Evolutionary conservation across 2,888 invertebrate genomes (phyloP).

Genomic region (Cosmia trapezina): DNA sequence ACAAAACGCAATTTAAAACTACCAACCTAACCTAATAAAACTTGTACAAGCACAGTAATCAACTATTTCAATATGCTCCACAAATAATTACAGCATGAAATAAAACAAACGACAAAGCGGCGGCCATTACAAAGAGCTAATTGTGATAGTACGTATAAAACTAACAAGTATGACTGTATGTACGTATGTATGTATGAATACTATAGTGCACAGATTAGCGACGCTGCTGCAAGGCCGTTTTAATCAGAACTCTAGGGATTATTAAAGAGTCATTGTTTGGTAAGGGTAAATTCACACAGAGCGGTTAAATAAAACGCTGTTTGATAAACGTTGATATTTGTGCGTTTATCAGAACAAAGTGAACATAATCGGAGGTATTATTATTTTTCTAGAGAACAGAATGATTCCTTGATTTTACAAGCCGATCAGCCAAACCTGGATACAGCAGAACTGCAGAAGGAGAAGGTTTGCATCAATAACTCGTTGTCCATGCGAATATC

Average conservation of each 20-base stretch:
- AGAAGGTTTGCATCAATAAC: not conserved
- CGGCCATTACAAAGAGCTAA: conserved; percentile 65
- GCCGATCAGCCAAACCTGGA: not conserved
- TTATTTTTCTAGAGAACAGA: not conserved
- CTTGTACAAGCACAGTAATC: no score
- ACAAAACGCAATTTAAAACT: no score
- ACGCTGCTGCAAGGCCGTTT: conserved; percentile 65
- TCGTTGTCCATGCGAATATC: not conserved
- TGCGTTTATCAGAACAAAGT: not conserved
- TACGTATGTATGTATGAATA: conserved; percentile 21
- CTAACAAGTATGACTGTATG: conserved; percentile 34
- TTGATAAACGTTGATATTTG: not conserved
- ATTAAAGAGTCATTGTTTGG: conserved; percentile 60
- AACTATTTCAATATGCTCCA: conserved; percentile 15
- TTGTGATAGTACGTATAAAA: conserved; percentile 48
- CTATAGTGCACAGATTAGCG: conserved; percentile 57
- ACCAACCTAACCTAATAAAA: no score
- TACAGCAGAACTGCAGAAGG: not conserved
- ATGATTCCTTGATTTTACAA: not conserved
- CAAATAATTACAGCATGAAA: conserved; percentile 31
- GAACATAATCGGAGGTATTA: not conserved
- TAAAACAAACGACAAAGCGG: conserved; percentile 42
- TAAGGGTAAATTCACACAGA: not conserved
- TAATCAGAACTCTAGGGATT: conserved; percentile 67
- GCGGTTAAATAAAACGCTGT: conserved; percentile 6